Evolutionary conservation across 2,113 vertebrate species (phyloP).

Genomic region (Chaetops frenatus): DNA sequence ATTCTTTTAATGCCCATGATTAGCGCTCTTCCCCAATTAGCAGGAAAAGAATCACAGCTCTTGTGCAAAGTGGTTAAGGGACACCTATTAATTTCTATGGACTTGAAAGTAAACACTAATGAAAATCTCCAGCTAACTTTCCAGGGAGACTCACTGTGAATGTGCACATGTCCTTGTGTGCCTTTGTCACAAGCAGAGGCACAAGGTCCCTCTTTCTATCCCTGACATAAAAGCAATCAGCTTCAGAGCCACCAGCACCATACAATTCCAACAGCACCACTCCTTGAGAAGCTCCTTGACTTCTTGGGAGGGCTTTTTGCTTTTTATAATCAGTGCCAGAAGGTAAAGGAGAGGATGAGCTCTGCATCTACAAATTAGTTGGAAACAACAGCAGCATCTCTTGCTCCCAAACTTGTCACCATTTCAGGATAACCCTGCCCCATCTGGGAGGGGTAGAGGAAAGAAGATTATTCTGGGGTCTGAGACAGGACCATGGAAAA

Average conservation of each 20-base stretch:
- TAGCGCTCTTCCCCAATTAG: background rate
- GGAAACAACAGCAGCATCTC: background rate
- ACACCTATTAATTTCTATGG: slow-evolving; percentile 14
- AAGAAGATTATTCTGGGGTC: background rate
- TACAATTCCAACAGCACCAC: background rate
- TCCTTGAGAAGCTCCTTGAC: background rate
- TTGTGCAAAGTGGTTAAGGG: background rate
- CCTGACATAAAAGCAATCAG: background rate
- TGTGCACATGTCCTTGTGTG: fast-evolving
- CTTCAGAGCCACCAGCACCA: background rate
- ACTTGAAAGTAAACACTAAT: slow-evolving; percentile 19
- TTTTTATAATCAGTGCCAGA: background rate
- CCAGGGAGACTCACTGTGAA: background rate
- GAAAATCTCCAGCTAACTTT: background rate
- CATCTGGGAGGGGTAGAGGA: background rate
- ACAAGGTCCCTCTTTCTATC: background rate
- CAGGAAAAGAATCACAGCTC: slow-evolving; percentile 4
- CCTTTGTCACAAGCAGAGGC: background rate
- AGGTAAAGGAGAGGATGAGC: background rate
- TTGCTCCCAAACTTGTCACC: background rate
- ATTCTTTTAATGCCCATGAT: background rate
- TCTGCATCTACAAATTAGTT: background rate
- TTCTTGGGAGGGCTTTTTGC: background rate
- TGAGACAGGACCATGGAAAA: background rate
- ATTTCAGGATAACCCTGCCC: background rate